Evolutionary conservation across 2,113 vertebrate species (phyloP).

Genomic region (Chiloscyllium plagiosum): DNA sequence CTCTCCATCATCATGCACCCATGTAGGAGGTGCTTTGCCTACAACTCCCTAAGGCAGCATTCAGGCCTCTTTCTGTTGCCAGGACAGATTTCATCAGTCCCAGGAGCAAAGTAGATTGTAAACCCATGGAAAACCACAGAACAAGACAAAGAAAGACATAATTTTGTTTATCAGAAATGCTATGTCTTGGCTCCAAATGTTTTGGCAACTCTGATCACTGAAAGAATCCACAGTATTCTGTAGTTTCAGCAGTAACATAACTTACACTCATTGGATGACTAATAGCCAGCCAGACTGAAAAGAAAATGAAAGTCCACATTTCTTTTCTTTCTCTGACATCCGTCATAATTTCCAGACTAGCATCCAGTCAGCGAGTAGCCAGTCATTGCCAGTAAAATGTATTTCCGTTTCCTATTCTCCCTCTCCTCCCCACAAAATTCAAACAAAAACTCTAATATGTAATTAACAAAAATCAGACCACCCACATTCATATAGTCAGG

Average conservation of each 20-base stretch:
- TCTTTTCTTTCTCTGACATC: not conserved
- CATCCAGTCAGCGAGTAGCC: not conserved
- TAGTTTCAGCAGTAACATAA: not conserved
- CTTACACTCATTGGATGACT: not conserved
- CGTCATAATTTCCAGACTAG: constrained; percentile 6
- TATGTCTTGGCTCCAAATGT: not conserved
- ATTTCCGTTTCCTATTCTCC: constrained; percentile 15
- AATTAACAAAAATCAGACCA: constrained; percentile 28
- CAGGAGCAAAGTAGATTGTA: not conserved
- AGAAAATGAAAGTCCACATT: constrained; percentile 31
- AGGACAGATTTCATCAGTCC: constrained; percentile 28
- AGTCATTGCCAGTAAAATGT: not conserved
- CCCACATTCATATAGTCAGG: not conserved
- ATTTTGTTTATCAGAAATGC: not conserved
- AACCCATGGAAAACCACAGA: not conserved
- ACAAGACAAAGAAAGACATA: not conserved
- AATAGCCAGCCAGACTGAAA: not conserved
- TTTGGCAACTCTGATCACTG: not conserved
- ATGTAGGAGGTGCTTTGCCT: not conserved
- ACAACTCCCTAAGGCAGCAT: constrained; percentile 11
- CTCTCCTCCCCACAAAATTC: constrained; percentile 19
- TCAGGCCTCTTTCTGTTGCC: not conserved
- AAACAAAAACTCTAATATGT: constrained; percentile 24
- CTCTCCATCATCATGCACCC: not conserved
- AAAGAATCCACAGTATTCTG: not conserved